These are phyloP conservation scores for Monochamus alternatus DNA, from an alignment of 2,888 invertebrate species.

Conservation along the genomic window DNA sequence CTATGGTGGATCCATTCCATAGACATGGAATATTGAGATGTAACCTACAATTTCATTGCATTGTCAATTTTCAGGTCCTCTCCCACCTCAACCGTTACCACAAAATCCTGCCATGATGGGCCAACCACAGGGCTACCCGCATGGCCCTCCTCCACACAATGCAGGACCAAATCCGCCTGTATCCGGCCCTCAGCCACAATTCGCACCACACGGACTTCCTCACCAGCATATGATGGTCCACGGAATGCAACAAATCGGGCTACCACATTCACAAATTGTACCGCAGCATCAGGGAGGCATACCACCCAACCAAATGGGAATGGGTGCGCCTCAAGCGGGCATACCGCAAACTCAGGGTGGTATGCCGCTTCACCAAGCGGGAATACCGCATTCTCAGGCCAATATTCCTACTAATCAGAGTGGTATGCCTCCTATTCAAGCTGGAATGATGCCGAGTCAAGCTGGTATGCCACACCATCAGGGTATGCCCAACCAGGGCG, in stretches of 20 bases:
- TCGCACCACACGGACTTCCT: conserved; percentile 48
- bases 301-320: conserved; percentile 29
- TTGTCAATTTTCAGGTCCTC: conserved; percentile 54
- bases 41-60: no score
- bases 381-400: conserved; percentile 19
- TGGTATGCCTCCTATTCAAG: conserved; percentile 28
- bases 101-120: conserved; percentile 45
- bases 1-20: no score
- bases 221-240: conserved; percentile 57
- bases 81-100: conserved; percentile 47
- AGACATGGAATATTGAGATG: no score
- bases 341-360: conserved; percentile 31
- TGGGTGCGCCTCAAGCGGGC: conserved; percentile 30
- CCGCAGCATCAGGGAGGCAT: conserved; percentile 28
- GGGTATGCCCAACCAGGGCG: conserved; percentile 21
- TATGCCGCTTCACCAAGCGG: conserved; percentile 31
- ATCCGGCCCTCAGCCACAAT: conserved; percentile 48
- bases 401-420: conserved; percentile 11
- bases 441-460: conserved; percentile 31
- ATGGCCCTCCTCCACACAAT: conserved; percentile 50
- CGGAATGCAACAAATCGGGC: conserved; percentile 24
- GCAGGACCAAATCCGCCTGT: conserved; percentile 49
- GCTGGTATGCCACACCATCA: conserved; percentile 37
- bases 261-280: conserved; percentile 23
- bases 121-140: conserved; percentile 45